phyloP scores from a whole-genome alignment of 2,797 vertebrate species.

The Xiphophorus birchmanni region DNA sequence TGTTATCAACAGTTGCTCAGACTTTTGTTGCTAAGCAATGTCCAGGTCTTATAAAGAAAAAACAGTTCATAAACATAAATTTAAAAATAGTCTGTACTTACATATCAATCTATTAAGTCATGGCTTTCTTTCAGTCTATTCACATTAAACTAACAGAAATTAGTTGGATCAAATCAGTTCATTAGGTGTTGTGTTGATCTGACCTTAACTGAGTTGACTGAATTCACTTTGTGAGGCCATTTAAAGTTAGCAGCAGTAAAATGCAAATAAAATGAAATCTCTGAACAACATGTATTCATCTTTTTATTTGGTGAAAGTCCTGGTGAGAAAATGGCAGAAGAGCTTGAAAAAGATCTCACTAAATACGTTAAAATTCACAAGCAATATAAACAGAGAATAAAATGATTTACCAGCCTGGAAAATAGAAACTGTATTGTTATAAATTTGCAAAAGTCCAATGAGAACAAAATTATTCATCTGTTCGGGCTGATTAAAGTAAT shows the following conservation, averaged over 20 bases:
- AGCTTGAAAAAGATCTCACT: background rate
- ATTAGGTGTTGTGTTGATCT: background rate
- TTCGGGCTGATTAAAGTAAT: background rate
- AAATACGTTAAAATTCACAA: background rate
- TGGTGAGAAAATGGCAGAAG: background rate
- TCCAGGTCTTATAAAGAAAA: background rate
- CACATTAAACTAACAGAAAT: background rate
- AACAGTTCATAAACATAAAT: too few species aligned
- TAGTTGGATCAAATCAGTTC: background rate
- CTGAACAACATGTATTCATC: background rate
- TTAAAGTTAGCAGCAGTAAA: background rate
- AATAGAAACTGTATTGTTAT: too few species aligned
- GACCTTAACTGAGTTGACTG: background rate
- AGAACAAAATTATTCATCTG: background rate
- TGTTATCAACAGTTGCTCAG: background rate
- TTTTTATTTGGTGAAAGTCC: background rate
- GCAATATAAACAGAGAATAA: background rate
- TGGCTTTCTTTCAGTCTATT: background rate
- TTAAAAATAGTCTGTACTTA: too few species aligned
- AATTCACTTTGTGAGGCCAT: background rate
- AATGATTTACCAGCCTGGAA: too few species aligned
- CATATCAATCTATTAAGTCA: too few species aligned
- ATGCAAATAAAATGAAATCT: background rate
- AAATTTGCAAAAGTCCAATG: background rate
- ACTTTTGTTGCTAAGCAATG: background rate